These are phyloP conservation scores for Drosophila mayaguana DNA, from an alignment of 2,888 invertebrate genomes.

Conservation along the genomic window DNA sequence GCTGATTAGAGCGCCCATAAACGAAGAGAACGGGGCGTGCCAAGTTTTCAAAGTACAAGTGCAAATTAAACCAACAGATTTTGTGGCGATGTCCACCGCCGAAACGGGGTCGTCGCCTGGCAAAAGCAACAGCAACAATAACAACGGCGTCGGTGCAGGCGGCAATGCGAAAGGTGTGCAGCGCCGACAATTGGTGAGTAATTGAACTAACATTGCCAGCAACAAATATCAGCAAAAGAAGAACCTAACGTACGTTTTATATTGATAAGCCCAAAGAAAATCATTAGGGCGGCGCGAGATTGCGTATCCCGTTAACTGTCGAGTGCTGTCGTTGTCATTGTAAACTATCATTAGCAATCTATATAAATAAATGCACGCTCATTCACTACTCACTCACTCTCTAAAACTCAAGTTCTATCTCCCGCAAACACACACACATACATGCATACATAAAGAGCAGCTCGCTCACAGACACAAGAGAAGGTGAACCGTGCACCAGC, in stretches of 20 bases:
- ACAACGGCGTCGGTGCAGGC: conserved; percentile 46
- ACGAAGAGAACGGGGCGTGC: conserved; percentile 14
- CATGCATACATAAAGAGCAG: neutral
- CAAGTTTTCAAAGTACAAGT: conserved; percentile 46
- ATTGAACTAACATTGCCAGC: conserved; percentile 10
- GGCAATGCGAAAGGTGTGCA: conserved; percentile 77
- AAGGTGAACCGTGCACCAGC: conserved; percentile 12
- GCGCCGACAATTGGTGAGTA: conserved; percentile 85
- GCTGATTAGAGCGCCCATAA: conserved; percentile 42
- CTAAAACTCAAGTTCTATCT: conserved; percentile 32
- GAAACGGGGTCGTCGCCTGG: conserved; percentile 85
- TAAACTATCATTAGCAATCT: conserved; percentile 76
- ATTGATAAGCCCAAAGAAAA: conserved; percentile 47
- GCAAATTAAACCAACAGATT: conserved; percentile 44
- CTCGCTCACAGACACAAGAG: conserved; percentile 5
- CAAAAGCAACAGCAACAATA: conserved; percentile 75
- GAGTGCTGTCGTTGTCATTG: conserved; percentile 46
- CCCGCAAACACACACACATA: conserved; percentile 18
- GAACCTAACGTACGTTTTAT: conserved; percentile 5
- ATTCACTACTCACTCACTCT: conserved; percentile 21
- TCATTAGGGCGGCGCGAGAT: neutral
- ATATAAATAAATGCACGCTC: conserved; percentile 74
- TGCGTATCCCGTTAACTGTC: conserved; percentile 25
- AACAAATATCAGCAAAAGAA: conserved; percentile 7
- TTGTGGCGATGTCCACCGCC: conserved; percentile 83